Base-by-base conservation (phyloP, 1,140 invertebrate genomes). In the Nasonia giraulti region DNA sequence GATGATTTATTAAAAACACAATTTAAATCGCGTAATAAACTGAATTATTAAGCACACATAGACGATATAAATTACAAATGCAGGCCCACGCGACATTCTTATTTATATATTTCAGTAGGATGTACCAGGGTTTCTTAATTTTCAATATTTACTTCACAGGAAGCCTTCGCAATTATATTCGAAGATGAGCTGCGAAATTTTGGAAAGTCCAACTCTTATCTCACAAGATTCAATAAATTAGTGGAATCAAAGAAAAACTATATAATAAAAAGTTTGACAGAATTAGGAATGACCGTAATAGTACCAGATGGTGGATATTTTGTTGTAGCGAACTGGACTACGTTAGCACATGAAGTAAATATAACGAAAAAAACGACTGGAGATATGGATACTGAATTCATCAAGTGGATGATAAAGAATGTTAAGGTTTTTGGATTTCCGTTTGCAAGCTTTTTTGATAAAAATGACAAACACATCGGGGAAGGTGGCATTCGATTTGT, bases 271-370 rank as follows among this genome's bases (percentile, higher is more conserved):
- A 94, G 96, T 74, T 92, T 99, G 1, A 90, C 86, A 10, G 96
- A 97, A 6, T 95, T 96, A 78, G 98, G 98, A 0, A 97, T 99
- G 95, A 95, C 95, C 23, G 98, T 98, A 0, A 97, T 97, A 0
- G 94, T 99, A 62, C 99, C 99, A 0, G 97, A 99, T 86, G 98
- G 97, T 14, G 98, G 99, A 0, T 99, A 99, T 91, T 99, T 99
- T 91, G 97, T 99, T 94, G 90, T 99, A 12, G 98, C 97, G 2
- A 97, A 99, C 92, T 99, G 97, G 95, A 95, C 95, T n/a, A 92
- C 94, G 10, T 44, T 44, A 44, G 5, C 40, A 31, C 91, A 93
- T 44, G 95, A 95, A 88, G 93, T 95, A 0, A 94, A 95, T 89
- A 90, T 97, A 5, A 93, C 92, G 1, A 91, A 94, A 8, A 96